A percentile compares a stretch with the other conserved stretches of the same genome.
These are phyloP conservation scores for Brachypteracias leptosomus DNA, from an alignment of 2,113 vertebrate species.

Conservation along the genomic window DNA sequence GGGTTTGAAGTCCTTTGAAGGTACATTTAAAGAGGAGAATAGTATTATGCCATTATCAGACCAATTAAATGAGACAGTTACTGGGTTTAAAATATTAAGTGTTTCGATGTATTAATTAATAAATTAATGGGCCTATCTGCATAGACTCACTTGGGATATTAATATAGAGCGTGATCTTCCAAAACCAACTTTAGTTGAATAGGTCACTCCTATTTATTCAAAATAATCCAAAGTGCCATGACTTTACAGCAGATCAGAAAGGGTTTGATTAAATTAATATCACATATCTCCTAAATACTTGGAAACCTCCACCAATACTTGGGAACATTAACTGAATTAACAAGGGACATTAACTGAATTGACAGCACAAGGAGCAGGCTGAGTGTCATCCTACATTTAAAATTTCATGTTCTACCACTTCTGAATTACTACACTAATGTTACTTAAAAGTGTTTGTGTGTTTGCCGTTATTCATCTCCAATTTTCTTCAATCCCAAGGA, in stretches of 20 bases:
- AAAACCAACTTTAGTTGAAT: background rate
- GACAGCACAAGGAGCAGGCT: background rate
- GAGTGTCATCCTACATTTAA: background rate
- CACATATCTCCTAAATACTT: background rate
- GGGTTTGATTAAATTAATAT: background rate
- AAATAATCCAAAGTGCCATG: background rate
- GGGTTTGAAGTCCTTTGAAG: background rate
- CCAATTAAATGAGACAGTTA: background rate
- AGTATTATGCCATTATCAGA: background rate
- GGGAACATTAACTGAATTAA: background rate
- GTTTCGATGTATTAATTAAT: background rate
- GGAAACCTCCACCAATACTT: background rate
- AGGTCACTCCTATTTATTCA: background rate
- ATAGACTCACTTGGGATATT: background rate
- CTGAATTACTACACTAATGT: background rate
- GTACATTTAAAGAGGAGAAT: background rate
- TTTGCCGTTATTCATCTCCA: conserved; percentile 36
- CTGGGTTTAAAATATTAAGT: background rate
- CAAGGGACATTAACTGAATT: background rate
- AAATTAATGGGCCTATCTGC: background rate
- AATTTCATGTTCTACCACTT: background rate
- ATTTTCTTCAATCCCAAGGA: conserved; percentile 34
- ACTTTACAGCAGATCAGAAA: background rate
- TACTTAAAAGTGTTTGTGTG: background rate
- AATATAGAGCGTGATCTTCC: background rate